Percentiles rank a stretch among this genome's conserved stretches.
These are phyloP conservation scores for Tetanocera ferruginea DNA, from an alignment of 2,888 invertebrate genomes.

Conservation along the genomic window DNA sequence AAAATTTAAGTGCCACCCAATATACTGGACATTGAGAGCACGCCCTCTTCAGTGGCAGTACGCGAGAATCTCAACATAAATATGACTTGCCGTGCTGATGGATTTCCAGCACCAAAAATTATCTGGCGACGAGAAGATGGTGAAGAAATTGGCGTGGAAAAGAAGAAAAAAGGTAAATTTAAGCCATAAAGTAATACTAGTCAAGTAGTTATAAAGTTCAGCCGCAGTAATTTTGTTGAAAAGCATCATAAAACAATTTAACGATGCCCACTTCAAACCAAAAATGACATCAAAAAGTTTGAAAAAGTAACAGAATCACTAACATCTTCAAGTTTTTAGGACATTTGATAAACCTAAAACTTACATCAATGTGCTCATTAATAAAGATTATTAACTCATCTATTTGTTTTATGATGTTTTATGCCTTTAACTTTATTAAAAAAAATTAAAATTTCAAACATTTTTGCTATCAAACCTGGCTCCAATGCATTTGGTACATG, in stretches of 20 bases:
- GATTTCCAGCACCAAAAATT: constrained; percentile 91
- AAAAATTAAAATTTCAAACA: background rate
- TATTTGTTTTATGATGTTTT: too few species aligned
- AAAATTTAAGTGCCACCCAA: constrained; percentile 85
- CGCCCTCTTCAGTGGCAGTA: constrained; percentile 91
- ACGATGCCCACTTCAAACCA: too few species aligned
- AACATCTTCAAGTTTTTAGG: too few species aligned
- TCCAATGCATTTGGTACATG: background rate
- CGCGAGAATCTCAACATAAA: constrained; percentile 95
- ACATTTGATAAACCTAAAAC: too few species aligned
- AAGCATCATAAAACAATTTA: too few species aligned
- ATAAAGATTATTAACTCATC: too few species aligned
- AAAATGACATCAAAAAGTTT: too few species aligned
- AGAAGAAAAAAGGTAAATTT: constrained; percentile 85
- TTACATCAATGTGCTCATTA: too few species aligned
- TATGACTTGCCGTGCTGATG: constrained; percentile 90
- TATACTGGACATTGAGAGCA: constrained; percentile 91
- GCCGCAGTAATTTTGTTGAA: background rate
- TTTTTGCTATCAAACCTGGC: background rate
- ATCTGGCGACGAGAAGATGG: constrained; percentile 95
- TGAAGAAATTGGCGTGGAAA: constrained; percentile 86
- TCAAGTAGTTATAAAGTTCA: background rate
- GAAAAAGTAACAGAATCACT: too few species aligned
- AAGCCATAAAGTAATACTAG: background rate
- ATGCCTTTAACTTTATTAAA: background rate